Percentiles rank a stretch among this genome's conserved stretches.
phyloP scores from a whole-genome alignment of 2,888 invertebrate genomes.

The Oscheius onirici region DNA sequence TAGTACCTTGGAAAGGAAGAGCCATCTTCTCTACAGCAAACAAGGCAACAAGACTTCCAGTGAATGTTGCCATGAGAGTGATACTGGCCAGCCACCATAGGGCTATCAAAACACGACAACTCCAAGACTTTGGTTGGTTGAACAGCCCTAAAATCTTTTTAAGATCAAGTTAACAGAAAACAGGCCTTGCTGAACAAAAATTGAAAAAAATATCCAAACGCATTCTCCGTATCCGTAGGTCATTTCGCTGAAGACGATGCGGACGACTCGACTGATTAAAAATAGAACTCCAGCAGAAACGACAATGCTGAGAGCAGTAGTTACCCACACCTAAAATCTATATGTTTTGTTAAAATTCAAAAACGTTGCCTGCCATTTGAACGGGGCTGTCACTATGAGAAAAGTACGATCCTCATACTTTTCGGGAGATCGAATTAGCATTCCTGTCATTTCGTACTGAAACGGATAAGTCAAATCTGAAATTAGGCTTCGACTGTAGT shows the following conservation, averaged over 20 bases:
- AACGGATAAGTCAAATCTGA: conserved; percentile 71
- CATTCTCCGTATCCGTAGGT: conserved; percentile 55
- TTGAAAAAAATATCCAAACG: conserved; percentile 64
- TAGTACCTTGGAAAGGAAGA: conserved; percentile 59
- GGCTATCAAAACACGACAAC: conserved; percentile 63
- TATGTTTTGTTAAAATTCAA: too few relatives aligned
- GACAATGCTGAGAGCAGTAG: conserved; percentile 56
- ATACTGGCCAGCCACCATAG: conserved; percentile 66
- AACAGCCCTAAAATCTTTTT: conserved; percentile 51
- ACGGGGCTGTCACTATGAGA: conserved; percentile 63
- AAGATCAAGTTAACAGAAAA: background rate
- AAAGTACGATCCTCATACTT: conserved; percentile 58
- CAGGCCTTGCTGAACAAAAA: conserved; percentile 65
- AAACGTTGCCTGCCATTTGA: conserved; percentile 21
- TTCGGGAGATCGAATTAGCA: conserved; percentile 56
- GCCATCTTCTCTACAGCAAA: conserved; percentile 64
- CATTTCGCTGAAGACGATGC: conserved; percentile 41
- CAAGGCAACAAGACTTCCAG: conserved; percentile 67
- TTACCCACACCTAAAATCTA: conserved; percentile 53
- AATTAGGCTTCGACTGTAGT: conserved; percentile 56
- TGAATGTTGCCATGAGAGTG: conserved; percentile 66
- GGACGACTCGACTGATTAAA: conserved; percentile 42
- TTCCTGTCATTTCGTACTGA: conserved; percentile 61
- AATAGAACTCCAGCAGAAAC: conserved; percentile 56
- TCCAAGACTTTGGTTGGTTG: conserved; percentile 61